Evolutionary conservation across 2,113 vertebrate species (phyloP).

Genomic region (Hylia prasina): DNA sequence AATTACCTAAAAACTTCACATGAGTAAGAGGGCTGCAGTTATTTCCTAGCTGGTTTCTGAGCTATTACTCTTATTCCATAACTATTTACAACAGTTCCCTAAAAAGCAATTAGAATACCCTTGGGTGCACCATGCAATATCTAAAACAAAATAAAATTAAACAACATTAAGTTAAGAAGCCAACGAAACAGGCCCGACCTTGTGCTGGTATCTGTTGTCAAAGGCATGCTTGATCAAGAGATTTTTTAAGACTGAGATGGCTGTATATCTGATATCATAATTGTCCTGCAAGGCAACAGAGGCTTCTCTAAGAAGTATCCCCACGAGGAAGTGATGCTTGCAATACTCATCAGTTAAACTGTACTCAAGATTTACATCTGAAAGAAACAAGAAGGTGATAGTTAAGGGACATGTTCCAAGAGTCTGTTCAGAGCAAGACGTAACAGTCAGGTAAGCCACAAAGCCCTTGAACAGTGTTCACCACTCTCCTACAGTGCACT

Average conservation of each 20-base stretch:
- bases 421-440: background rate
- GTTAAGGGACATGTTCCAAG: background rate
- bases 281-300: constrained; percentile 85
- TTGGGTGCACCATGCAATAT: background rate
- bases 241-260: constrained; percentile 88
- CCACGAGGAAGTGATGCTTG: constrained; percentile 92
- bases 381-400: constrained; percentile 45
- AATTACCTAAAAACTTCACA: background rate
- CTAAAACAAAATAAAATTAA: background rate
- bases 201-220: constrained; percentile 89
- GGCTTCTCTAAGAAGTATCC: constrained; percentile 88
- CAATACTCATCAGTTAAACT: constrained; percentile 94
- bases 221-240: constrained; percentile 94
- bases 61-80: background rate
- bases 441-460: background rate
- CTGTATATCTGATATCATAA: constrained; percentile 84
- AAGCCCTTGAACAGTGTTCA: rapidly evolving
- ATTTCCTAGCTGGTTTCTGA: background rate
- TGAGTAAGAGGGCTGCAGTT: background rate
- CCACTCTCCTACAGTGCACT: background rate
- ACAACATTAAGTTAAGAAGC: background rate
- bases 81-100: background rate
- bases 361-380: constrained; percentile 92
- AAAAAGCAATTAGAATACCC: background rate
- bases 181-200: constrained; percentile 69